These are phyloP conservation scores for Esox niger DNA, from an alignment of 2,113 vertebrate genomes.

Conservation along the genomic window DNA sequence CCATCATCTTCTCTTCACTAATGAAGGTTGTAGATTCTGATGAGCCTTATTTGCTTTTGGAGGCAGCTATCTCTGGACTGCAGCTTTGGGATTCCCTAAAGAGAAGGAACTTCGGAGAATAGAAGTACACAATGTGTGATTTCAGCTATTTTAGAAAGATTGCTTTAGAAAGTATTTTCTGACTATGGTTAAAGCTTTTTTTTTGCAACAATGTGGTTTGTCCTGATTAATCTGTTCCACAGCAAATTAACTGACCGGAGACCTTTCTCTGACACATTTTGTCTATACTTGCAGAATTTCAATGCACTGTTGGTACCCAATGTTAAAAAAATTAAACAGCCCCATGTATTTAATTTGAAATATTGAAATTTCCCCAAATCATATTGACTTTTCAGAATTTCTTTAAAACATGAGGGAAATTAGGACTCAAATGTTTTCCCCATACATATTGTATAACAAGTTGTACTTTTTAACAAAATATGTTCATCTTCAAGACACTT, in stretches of 20 bases:
- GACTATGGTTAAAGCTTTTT: conserved; percentile 34
- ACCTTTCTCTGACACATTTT: conserved; percentile 63
- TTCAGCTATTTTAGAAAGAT: conserved; percentile 61
- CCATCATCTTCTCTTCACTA: conserved; percentile 70
- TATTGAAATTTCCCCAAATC: too few relatives aligned
- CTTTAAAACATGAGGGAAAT: too few relatives aligned
- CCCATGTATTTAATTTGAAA: too few relatives aligned
- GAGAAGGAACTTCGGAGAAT: conserved; percentile 67
- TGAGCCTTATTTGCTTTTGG: conserved; percentile 69
- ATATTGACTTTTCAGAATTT: too few relatives aligned
- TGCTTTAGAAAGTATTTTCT: conserved; percentile 58
- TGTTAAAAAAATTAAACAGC: conserved; percentile 19
- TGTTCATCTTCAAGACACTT: conserved; percentile 49
- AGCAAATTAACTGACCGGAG: conserved; percentile 63
- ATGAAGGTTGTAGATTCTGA: conserved; percentile 75
- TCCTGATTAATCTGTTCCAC: conserved; percentile 60
- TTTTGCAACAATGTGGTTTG: conserved; percentile 54
- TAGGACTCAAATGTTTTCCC: not conserved
- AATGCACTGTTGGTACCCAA: conserved; percentile 40
- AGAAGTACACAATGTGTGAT: conserved; percentile 63
- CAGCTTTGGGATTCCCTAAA: conserved; percentile 78
- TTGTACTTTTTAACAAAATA: conserved; percentile 45
- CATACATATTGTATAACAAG: conserved; percentile 30
- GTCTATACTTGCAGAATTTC: conserved; percentile 49
- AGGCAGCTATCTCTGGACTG: conserved; percentile 75